phyloP scores from a whole-genome alignment of 2,888 invertebrate species.

The Diplolepis rosae region DNA sequence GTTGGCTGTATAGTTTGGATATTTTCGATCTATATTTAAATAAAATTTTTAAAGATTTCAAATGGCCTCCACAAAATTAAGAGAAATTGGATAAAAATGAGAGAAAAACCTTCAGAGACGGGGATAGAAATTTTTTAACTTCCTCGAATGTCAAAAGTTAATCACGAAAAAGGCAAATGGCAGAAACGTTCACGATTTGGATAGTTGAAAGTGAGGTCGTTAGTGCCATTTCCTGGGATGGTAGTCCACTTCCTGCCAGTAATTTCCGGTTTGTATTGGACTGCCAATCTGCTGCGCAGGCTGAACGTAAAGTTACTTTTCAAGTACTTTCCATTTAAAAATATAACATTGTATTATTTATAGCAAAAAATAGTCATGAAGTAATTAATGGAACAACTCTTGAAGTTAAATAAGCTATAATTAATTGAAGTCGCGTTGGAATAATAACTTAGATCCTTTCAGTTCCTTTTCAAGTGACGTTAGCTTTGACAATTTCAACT shows the following conservation, averaged over 20 bases:
- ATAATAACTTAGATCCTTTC: background rate
- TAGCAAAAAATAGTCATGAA: background rate
- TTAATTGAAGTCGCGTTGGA: background rate
- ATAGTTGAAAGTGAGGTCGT: conserved; percentile 29
- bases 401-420: background rate
- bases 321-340: background rate
- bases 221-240: conserved; percentile 55
- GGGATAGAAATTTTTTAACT: background rate
- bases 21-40: too few species aligned
- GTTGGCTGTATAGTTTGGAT: too few species aligned
- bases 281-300: background rate
- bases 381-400: background rate
- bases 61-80: too few species aligned
- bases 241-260: conserved; percentile 53
- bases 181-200: background rate
- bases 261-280: conserved; percentile 50
- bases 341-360: background rate
- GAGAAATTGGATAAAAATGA: background rate
- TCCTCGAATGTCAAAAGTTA: background rate
- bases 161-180: background rate
- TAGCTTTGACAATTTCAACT: background rate
- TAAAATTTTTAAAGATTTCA: too few species aligned
- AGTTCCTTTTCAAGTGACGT: background rate
- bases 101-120: background rate
- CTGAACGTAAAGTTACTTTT: background rate